Evolutionary conservation across 2,113 vertebrate species (phyloP).

Genomic region (Puffinus mauretanicus): DNA sequence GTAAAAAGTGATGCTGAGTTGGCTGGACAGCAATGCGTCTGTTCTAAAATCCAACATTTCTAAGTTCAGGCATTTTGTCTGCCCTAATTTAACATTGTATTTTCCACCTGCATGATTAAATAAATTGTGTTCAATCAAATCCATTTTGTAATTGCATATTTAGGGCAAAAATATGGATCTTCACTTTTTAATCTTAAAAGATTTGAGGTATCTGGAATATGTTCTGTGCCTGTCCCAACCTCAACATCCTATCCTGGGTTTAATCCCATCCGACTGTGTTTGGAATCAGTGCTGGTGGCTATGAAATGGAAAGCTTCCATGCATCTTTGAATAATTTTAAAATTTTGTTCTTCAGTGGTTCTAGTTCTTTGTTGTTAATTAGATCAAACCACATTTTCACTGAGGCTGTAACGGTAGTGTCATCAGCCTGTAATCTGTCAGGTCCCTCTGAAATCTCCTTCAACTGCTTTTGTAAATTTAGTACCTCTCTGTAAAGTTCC

Average conservation of each 20-base stretch:
- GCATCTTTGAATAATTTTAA: conserved; percentile 50
- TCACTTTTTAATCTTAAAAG: neutral
- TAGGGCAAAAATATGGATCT: neutral
- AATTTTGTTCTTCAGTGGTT: conserved; percentile 61
- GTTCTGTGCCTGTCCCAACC: neutral
- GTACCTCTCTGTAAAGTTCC: conserved; percentile 56
- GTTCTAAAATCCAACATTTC: conserved; percentile 2
- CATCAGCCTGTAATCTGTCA: conserved; percentile 62
- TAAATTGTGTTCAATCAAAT: neutral
- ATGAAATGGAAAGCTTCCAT: conserved; percentile 44
- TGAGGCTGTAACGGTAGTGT: conserved; percentile 40
- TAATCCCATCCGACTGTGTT: conserved; percentile 4
- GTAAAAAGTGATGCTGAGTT: conserved; percentile 38
- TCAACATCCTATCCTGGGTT: neutral
- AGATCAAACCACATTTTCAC: conserved; percentile 63
- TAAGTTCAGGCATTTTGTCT: neutral
- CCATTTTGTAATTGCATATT: neutral
- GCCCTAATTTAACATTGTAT: conserved; percentile 28
- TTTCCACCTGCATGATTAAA: conserved; percentile 16
- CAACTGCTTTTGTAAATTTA: conserved; percentile 54
- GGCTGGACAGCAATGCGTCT: conserved; percentile 37
- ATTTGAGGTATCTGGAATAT: neutral
- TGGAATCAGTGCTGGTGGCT: conserved; percentile 9
- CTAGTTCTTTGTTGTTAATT: conserved; percentile 63
- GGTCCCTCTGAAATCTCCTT: conserved; percentile 61